phyloP scores from a whole-genome alignment of 1,140 invertebrate species.

The Achroia grisella region DNA sequence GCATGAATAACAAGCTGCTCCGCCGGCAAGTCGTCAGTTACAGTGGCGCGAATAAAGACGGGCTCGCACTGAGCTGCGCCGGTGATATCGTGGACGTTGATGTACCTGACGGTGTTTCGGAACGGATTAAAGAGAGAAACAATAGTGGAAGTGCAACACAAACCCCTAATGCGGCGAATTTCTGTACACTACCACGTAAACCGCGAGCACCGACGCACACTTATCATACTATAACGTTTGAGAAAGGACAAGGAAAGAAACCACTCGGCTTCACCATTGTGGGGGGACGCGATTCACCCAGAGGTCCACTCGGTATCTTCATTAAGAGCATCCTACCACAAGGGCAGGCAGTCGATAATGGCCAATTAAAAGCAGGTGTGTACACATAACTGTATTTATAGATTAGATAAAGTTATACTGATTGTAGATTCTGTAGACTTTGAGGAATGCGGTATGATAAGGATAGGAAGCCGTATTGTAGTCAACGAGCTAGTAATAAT shows the following conservation, averaged over 20 bases:
- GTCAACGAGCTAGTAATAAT: constrained; percentile 23
- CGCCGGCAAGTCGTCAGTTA: constrained; percentile 73
- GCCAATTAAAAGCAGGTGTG: constrained; percentile 81
- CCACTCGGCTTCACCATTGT: constrained; percentile 94
- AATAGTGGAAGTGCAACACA: constrained; percentile 53
- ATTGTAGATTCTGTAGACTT: constrained; percentile 8
- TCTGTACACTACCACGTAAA: constrained; percentile 80
- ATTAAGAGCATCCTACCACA: constrained; percentile 92
- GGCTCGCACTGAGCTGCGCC: constrained; percentile 59
- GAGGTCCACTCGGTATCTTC: constrained; percentile 91
- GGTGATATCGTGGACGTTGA: constrained; percentile 62
- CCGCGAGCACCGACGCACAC: constrained; percentile 79
- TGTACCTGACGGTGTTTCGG: constrained; percentile 42
- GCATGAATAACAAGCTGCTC: constrained; percentile 75
- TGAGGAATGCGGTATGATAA: constrained; percentile 38
- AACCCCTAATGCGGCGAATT: constrained; percentile 76
- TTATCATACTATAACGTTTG: constrained; percentile 84
- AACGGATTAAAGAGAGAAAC: constrained; percentile 38
- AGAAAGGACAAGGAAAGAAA: constrained; percentile 89
- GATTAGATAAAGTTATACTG: constrained; percentile 1
- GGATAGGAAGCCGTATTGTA: constrained; percentile 30
- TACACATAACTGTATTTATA: not conserved
- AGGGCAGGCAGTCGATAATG: constrained; percentile 91
- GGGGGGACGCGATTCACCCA: constrained; percentile 90
- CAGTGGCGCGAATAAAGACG: constrained; percentile 61